Percentiles rank a stretch among this genome's conserved stretches.
Conservation (phyloP, 2,888 invertebrate species). For the Tricholauxania praeusta region DNA sequence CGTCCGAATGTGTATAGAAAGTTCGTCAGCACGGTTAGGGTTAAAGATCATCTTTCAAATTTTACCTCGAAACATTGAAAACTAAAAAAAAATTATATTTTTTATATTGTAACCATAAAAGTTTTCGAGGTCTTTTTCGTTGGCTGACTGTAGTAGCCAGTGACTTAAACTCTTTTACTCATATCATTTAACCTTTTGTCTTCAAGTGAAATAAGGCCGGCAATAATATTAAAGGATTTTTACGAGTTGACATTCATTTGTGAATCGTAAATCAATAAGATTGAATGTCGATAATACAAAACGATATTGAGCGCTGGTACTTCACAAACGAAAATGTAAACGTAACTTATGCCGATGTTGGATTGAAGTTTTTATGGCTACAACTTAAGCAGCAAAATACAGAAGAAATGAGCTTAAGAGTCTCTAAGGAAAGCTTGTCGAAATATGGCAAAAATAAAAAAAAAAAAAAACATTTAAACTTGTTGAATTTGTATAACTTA, state of each 20-base stretch:
- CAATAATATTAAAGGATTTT: constrained; percentile 35
- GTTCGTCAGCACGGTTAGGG: no score
- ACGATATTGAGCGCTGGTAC: background rate
- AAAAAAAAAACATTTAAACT: background rate
- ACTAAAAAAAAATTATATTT: constrained; percentile 10
- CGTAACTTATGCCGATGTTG: constrained; percentile 11
- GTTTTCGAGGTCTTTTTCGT: constrained; percentile 25
- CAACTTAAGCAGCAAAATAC: background rate
- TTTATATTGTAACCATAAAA: constrained; percentile 10
- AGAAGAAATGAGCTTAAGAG: no score
- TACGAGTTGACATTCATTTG: constrained; percentile 36
- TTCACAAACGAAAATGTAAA: constrained; percentile 7
- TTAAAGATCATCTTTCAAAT: background rate
- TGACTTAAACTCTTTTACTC: constrained; percentile 6
- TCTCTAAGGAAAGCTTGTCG: no score
- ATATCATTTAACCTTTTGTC: constrained; percentile 11
- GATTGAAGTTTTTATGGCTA: constrained; percentile 23
- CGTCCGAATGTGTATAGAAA: no score
- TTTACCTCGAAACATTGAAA: constrained; percentile 23
- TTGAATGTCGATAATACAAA: constrained; percentile 35
- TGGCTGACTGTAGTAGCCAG: constrained; percentile 13
- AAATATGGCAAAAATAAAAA: no score
- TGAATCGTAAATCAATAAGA: constrained; percentile 37
- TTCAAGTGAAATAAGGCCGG: constrained; percentile 30
- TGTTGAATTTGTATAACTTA: constrained; percentile 11